Percentiles rank a stretch among this genome's conserved stretches.
Conservation (phyloP, 37 sponge, comb jelly and placozoan genomes). For the Ianthella basta region DNA sequence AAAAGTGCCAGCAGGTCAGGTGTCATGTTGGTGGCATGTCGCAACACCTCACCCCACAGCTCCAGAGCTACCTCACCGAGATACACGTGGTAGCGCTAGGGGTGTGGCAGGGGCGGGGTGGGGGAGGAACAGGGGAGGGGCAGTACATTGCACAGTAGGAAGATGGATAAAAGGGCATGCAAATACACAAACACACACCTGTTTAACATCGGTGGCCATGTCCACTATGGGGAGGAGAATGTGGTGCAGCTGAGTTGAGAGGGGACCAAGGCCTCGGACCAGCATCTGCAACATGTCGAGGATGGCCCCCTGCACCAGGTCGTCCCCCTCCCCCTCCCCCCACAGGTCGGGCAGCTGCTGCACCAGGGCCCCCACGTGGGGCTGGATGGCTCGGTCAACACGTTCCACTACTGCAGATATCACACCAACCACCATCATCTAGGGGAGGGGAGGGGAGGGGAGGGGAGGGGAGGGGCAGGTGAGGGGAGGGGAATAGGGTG, state of each 20-base stretch:
- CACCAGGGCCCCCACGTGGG: slow-evolving; percentile 63
- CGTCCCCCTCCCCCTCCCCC: slow-evolving; percentile 50
- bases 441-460: too few species aligned
- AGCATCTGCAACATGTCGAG: slow-evolving; percentile 59
- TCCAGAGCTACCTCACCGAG: slow-evolving; percentile 76
- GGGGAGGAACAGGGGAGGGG: too few species aligned
- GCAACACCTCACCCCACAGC: slow-evolving; percentile 67
- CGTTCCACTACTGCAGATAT: slow-evolving; percentile 71
- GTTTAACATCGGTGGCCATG: slow-evolving; percentile 61
- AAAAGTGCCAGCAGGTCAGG: slow-evolving; percentile 64
- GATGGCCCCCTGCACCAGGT: slow-evolving; percentile 69
- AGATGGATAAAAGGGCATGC: background rate
- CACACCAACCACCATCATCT: slow-evolving; percentile 70
- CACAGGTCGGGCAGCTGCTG: slow-evolving; percentile 80
- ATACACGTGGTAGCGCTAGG: slow-evolving; percentile 66
- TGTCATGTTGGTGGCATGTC: slow-evolving; percentile 39
- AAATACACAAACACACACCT: slow-evolving; percentile 40
- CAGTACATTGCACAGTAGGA: background rate
- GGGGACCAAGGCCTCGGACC: slow-evolving; percentile 52
- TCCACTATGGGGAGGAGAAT: slow-evolving; percentile 75
- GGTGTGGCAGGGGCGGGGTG: too few species aligned
- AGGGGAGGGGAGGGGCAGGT: too few species aligned
- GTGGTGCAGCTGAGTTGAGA: slow-evolving; percentile 68
- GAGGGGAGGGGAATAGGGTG: too few species aligned
- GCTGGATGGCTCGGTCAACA: slow-evolving; percentile 63